Base-by-base conservation (phyloP, 2,797 vertebrate genomes). In the Numenius phaeopus region DNA sequence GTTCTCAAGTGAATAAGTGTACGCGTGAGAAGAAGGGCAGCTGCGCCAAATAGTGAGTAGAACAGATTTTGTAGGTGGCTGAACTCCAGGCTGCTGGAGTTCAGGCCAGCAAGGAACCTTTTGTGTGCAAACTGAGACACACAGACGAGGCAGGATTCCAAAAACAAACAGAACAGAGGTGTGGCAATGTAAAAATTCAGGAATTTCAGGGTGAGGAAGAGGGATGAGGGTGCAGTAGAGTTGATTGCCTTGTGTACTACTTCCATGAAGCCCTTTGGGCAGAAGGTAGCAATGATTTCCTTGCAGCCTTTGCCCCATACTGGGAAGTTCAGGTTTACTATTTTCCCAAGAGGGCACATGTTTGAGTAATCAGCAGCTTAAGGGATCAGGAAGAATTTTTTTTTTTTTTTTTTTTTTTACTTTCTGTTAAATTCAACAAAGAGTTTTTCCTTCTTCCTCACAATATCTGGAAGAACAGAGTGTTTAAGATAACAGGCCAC, bases 31-130 rank as follows among this genome's bases (percentile, higher is more conserved):
- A 75, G 83, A 82, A 40, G 8, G 24, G 22, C 17, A 75, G 71
- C 57, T 78, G 24, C 86, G 87, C 72, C 83, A 86, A 81, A 71
- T 29, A 9, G 10, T 7, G 61, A 32, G 69, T 47, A 88, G 85
- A 89, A 90, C 10, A 22, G 52, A 86, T 88, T 95, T 87, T 90
- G 67, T 78, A 85, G 79, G 89, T 86, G 90, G 67, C 34, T 37
- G 34, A 37, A 37, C 34, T 37, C 34, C 10, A 6, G 50, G 23
- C 64, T 89, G 50, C n/a, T 52, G 75, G 37, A 86, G 61, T 7
- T 20, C 65, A 52, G 73, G 61, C n/a, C 69, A 75, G 72, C 27
- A 57, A 81, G 16, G 11, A 29, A 83, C 32, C 40, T 83, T 83
- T 62, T 81, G 83, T 91, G 27, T 5, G 9, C 0, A 1, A 91